Conservation (phyloP, 1,140 invertebrate species). For the Drosophila repletoides region DNA sequence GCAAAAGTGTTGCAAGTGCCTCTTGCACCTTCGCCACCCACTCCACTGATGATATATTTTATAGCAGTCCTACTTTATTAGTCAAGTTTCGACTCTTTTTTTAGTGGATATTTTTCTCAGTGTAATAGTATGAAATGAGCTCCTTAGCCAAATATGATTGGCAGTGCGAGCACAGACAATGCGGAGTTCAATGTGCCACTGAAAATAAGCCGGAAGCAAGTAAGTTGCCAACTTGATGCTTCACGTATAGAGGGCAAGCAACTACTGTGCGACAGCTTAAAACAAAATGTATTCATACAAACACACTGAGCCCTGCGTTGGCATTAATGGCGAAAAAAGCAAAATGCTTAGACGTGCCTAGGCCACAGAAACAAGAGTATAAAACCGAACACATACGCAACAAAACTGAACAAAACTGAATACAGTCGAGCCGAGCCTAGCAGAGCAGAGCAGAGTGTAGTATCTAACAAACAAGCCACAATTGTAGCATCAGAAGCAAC, state of each 20-base stretch:
- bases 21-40: not conserved
- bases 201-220: slow-evolving; percentile 29
- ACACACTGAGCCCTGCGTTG: slow-evolving; percentile 50
- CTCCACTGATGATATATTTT: slow-evolving; percentile 49
- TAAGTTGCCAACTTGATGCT: slow-evolving; percentile 5
- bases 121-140: slow-evolving; percentile 15
- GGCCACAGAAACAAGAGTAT: slow-evolving; percentile 15
- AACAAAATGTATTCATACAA: slow-evolving; percentile 52
- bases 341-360: slow-evolving; percentile 67
- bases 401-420: not conserved
- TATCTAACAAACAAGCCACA: too few relatives aligned
- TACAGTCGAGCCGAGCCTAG: not conserved
- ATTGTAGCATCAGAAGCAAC: too few relatives aligned
- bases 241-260: slow-evolving; percentile 41
- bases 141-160: slow-evolving; percentile 12
- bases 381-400: not conserved
- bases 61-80: too few relatives aligned
- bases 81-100: too few relatives aligned
- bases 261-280: slow-evolving; percentile 40
- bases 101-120: not conserved
- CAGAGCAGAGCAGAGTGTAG: slow-evolving; percentile 9
- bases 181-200: slow-evolving; percentile 32
- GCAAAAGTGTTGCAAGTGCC: slow-evolving; percentile 43
- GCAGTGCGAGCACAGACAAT: too few relatives aligned
- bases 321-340: slow-evolving; percentile 66